These are phyloP conservation scores for Myzus persicae DNA, from an alignment of 1,140 invertebrate genomes.

Conservation along the genomic window DNA sequence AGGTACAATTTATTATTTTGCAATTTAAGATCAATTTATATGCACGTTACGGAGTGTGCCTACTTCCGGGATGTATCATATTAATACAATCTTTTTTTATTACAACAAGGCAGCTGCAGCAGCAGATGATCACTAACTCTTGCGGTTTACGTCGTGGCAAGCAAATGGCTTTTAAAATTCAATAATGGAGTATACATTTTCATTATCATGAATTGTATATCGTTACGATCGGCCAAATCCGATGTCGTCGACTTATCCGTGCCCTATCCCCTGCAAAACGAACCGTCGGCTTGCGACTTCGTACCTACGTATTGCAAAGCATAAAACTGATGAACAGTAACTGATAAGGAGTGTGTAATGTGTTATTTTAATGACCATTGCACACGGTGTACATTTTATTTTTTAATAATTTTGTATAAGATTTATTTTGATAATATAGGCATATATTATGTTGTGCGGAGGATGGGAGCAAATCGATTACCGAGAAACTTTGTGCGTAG, in stretches of 20 bases:
- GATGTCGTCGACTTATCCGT: not conserved
- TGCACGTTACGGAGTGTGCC: no score
- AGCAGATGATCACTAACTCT: no score
- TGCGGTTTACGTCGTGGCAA: not conserved
- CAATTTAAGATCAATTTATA: no score
- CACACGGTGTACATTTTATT: not conserved
- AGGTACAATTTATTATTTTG: not conserved
- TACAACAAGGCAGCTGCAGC: no score
- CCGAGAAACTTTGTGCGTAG: not conserved
- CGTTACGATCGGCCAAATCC: not conserved
- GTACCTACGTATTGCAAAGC: not conserved
- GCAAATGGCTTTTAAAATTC: not conserved
- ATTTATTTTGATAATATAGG: not conserved
- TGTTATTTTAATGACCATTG: not conserved
- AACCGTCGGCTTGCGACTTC: not conserved
- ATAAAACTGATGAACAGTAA: not conserved
- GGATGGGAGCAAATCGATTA: not conserved
- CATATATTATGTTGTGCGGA: not conserved
- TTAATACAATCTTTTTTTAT: not conserved
- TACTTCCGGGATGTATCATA: not conserved
- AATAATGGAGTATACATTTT: not conserved
- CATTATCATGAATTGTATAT: not conserved
- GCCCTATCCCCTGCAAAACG: not conserved
- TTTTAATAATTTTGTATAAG: not conserved
- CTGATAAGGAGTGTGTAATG: not conserved